Conservation (phyloP, 2,797 vertebrate genomes). For the Rhynchotus rufescens region DNA sequence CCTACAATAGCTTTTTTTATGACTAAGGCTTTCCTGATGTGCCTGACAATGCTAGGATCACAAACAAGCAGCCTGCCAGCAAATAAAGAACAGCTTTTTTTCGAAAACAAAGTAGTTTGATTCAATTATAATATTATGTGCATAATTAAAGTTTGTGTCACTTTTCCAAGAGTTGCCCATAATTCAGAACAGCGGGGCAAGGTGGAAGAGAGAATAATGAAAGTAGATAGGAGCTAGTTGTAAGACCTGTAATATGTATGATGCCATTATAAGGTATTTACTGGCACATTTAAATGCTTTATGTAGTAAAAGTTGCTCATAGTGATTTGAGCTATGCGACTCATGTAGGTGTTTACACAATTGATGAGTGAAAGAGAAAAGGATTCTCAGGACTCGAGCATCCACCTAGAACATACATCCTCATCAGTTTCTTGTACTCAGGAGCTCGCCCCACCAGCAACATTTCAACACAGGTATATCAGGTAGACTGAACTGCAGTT, state of each 20-base stretch:
- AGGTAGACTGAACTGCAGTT: not conserved
- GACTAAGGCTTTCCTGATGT: constrained; percentile 39
- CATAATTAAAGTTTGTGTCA: not conserved
- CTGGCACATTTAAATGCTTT: not conserved
- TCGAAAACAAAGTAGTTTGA: constrained; percentile 20
- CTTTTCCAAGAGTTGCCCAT: constrained; percentile 21
- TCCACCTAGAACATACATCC: not conserved
- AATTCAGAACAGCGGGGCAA: not conserved
- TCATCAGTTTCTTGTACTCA: not conserved
- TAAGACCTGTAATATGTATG: not conserved
- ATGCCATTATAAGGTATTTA: not conserved
- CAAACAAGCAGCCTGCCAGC: constrained; percentile 40
- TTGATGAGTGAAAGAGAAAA: not conserved
- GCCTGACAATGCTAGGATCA: constrained; percentile 13
- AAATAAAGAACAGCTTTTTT: not conserved
- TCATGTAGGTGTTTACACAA: not conserved
- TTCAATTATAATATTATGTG: constrained; percentile 33
- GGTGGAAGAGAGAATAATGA: not conserved
- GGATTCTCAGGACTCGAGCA: not conserved
- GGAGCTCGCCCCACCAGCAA: not conserved
- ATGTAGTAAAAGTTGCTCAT: not conserved
- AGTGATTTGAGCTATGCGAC: not conserved
- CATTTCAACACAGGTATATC: not conserved
- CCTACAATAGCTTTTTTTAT: constrained; percentile 28
- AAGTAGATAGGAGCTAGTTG: not conserved